Evolutionary conservation across 2,113 vertebrate species (phyloP), one percentile per base, ranked within the genome.

Genomic region (Sceloporus tristichus): DNA sequence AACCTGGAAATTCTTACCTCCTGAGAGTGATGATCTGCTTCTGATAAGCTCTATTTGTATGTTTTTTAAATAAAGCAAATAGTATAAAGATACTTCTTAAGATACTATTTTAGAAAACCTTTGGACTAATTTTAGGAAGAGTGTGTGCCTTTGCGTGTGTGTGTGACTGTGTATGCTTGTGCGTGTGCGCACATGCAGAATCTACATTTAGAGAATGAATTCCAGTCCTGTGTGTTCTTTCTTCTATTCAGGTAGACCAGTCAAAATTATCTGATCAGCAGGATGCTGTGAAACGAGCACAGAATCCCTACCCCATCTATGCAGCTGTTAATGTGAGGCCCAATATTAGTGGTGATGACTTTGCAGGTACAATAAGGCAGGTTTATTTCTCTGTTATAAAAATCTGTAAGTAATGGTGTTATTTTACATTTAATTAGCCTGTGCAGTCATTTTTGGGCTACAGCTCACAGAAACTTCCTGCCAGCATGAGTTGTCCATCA

Each of bases 301-400:
- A 97, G 92, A 97, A 97, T 89, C 97, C 97, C n/a, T 98, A 95
- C 76, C 97, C 97, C 48, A 97, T 98, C 83, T 98, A 98, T 14
- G 94, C 97, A 76, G 89, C 96, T 18, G 70, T 98, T 84, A 97
- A 97, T 0, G 97, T 98, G 88, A 94, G 85, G 89, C 88, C 88
- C 25, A 94, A 96, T 82, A 48, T 95, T 84, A 96, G 94, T 13
- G 92, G 93, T 77, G 90, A 48, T 78, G 96, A 97, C 82, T 97
- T 97, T 85, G 95, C 97, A 97, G 97, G 97, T 97, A 89, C 79
- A 87, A 91, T 62, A 38, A 23, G 9, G 29, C 7, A 84, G 82
- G 56, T 34, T 56, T 91, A 29, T 84, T 94, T 91, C 56, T 84
- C 5, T 66, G 65, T 84, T 48, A 48, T 74, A 82, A 0, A 29